phyloP scores from a whole-genome alignment of 2,113 vertebrate genomes.

The Willisornis vidua region DNA sequence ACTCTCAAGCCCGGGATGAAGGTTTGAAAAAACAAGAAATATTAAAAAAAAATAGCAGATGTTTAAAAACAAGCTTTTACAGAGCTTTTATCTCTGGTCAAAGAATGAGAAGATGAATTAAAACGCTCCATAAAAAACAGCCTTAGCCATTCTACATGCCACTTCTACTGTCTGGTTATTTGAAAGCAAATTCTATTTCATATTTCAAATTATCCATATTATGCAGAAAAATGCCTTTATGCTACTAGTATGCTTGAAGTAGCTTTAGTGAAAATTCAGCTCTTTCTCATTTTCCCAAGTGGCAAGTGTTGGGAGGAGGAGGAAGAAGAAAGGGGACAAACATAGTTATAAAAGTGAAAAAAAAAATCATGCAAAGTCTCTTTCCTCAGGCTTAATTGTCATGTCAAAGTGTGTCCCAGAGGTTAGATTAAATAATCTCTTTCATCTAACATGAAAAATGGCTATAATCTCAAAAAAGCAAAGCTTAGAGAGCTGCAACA shows the following conservation, averaged over 20 bases:
- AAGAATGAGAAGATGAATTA: neutral
- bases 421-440: neutral
- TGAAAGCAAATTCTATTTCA: neutral
- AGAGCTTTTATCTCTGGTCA: neutral
- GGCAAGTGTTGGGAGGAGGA: neutral
- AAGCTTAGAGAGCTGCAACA: neutral
- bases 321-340: neutral
- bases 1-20: neutral
- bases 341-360: neutral
- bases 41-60: neutral
- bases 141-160: neutral
- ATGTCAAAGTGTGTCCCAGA: neutral
- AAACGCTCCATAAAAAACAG: neutral
- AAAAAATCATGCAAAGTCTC: accelerated
- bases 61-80: neutral
- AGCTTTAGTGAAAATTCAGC: neutral
- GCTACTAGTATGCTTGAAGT: neutral
- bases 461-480: neutral
- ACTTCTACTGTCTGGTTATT: neutral
- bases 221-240: neutral
- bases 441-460: neutral
- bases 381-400: neutral
- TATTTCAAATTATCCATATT: neutral
- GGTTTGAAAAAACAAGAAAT: neutral
- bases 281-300: neutral